Percentiles rank a stretch among this genome's conserved stretches.
Evolutionary conservation across 2,113 vertebrate species (phyloP).

Genomic region (Dasyurus viverrinus): DNA sequence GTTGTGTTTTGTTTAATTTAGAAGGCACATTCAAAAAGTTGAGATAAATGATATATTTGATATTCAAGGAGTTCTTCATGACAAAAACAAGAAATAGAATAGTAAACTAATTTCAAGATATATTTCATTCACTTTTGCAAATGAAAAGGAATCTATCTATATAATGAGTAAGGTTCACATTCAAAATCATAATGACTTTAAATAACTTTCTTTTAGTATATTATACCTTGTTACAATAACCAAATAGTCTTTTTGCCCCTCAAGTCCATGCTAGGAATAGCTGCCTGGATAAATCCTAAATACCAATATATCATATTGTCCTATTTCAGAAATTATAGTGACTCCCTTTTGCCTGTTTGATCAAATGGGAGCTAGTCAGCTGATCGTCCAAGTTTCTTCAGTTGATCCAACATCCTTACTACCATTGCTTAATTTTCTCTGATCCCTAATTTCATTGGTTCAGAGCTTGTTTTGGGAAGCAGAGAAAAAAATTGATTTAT

Average conservation of each 20-base stretch:
- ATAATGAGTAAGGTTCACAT: not conserved
- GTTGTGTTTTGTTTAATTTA: not conserved
- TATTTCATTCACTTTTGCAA: not conserved
- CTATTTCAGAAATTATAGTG: not conserved
- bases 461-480: not conserved
- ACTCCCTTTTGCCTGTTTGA: not conserved
- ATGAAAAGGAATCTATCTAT: not conserved
- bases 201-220: not conserved
- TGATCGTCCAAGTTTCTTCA: not conserved
- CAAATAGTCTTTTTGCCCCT: not conserved
- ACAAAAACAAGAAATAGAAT: not conserved
- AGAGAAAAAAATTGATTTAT: not conserved
- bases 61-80: not conserved
- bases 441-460: not conserved
- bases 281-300: not conserved
- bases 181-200: not conserved
- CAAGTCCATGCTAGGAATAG: not conserved
- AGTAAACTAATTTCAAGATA: not conserved
- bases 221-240: not conserved
- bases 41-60: not conserved
- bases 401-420: not conserved
- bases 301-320: not conserved
- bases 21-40: not conserved
- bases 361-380: not conserved
- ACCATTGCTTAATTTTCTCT: not conserved